Percentiles rank a stretch among this genome's conserved stretches.
These are phyloP conservation scores for Tenthredo amoena DNA, from an alignment of 2,888 invertebrate genomes.

Conservation along the genomic window DNA sequence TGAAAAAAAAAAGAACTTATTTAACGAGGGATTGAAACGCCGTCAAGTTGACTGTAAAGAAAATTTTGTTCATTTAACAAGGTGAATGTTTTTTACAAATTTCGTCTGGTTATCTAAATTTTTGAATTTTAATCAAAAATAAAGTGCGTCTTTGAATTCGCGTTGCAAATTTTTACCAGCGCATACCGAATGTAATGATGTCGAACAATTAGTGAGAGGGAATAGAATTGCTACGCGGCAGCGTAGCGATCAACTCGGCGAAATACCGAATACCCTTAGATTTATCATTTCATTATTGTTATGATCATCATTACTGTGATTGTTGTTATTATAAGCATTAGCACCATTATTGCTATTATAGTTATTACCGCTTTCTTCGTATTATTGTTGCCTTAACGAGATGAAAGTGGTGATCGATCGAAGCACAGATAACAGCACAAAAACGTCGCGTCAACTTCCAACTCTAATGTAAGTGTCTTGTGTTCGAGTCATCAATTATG, in stretches of 20 bases:
- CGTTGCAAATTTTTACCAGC: not conserved
- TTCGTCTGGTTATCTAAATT: not conserved
- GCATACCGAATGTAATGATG: not conserved
- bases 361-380: slow-evolving; percentile 38
- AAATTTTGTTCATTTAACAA: not conserved
- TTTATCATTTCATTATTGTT: slow-evolving; percentile 33
- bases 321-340: slow-evolving; percentile 19
- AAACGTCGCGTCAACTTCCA: slow-evolving; percentile 31
- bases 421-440: slow-evolving; percentile 28
- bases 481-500: slow-evolving; percentile 24
- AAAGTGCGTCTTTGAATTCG: not conserved
- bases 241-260: slow-evolving; percentile 2
- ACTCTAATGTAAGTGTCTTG: slow-evolving; percentile 9
- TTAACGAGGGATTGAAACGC: not conserved
- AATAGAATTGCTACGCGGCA: slow-evolving; percentile 7
- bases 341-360: slow-evolving; percentile 36
- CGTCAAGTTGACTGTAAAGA: not conserved
- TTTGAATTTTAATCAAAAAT: not conserved
- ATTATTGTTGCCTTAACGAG: slow-evolving; percentile 34
- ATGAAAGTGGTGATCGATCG: slow-evolving; percentile 45
- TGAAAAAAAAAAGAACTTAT: not conserved
- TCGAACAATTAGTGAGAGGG: slow-evolving; percentile 14
- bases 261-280: slow-evolving; percentile 21
- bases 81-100: not conserved
- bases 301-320: slow-evolving; percentile 12